A percentile compares a stretch with the other conserved stretches of the same genome.
Evolutionary conservation across 2,888 invertebrate species (phyloP).

Genomic region (Furcula furcula): DNA sequence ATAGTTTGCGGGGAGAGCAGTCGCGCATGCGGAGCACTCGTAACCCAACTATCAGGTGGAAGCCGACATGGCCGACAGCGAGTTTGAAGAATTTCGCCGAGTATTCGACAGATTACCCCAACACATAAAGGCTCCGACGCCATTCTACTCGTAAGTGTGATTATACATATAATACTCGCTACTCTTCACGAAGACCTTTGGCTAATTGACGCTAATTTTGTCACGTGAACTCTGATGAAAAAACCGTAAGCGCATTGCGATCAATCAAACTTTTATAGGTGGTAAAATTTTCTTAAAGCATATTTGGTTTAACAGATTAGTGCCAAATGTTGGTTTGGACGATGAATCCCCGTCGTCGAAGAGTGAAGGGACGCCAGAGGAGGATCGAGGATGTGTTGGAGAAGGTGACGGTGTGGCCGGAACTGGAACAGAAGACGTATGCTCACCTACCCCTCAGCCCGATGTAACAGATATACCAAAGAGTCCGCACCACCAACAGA

Average conservation of each 20-base stretch:
- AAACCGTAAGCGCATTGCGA: conserved; percentile 16
- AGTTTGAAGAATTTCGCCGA: conserved; percentile 95
- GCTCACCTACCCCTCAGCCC: conserved; percentile 49
- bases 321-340: conserved; percentile 91
- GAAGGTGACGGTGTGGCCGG: conserved; percentile 63
- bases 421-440: conserved; percentile 34
- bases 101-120: conserved; percentile 91
- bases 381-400: conserved; percentile 81
- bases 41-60: conserved; percentile 85
- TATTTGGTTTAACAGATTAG: conserved; percentile 89
- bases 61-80: conserved; percentile 93
- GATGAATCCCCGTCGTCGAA: conserved; percentile 92
- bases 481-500: conserved; percentile 65
- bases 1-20: conserved; percentile 34
- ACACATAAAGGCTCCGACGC: conserved; percentile 88
- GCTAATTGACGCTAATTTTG: conserved; percentile 21
- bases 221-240: conserved; percentile 30
- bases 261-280: background rate
- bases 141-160: conserved; percentile 93
- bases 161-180: conserved; percentile 11
- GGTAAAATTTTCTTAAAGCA: background rate
- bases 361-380: conserved; percentile 86
- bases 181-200: conserved; percentile 7
- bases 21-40: conserved; percentile 62
- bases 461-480: conserved; percentile 52